These are phyloP conservation scores for Pseudococcus longispinus DNA, from an alignment of 2,888 invertebrate genomes.

Conservation along the genomic window DNA sequence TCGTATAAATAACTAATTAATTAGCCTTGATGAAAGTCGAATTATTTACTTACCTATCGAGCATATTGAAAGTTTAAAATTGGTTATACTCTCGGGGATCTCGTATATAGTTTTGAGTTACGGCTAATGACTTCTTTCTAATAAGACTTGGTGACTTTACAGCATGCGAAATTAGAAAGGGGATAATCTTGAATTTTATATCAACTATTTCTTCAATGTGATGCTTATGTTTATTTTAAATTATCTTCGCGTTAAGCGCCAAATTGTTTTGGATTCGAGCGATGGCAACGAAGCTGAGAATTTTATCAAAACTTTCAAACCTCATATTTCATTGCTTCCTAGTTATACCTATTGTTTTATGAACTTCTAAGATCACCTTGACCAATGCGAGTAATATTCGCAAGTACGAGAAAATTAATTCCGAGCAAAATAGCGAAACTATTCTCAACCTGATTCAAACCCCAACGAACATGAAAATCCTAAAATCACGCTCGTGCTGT, in stretches of 20 bases:
- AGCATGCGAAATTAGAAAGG: slow-evolving; percentile 27
- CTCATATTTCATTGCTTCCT: not conserved
- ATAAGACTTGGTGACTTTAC: slow-evolving; percentile 19
- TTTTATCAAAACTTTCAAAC: not conserved
- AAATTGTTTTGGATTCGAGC: not conserved
- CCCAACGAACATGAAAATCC: not conserved
- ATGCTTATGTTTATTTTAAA: slow-evolving; percentile 13
- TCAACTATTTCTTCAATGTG: not conserved
- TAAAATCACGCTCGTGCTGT: not conserved
- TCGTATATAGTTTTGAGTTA: slow-evolving; percentile 16
- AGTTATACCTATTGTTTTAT: too few relatives aligned
- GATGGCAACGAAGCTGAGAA: too few relatives aligned
- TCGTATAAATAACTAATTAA: slow-evolving; percentile 44
- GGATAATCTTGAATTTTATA: slow-evolving; percentile 44
- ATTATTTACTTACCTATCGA: slow-evolving; percentile 37
- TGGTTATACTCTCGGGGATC: slow-evolving; percentile 22
- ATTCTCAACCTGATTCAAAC: not conserved
- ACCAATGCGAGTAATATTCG: not conserved
- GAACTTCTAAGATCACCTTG: not conserved
- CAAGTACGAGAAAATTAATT: not conserved
- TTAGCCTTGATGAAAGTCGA: slow-evolving; percentile 39
- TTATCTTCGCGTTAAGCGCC: not conserved
- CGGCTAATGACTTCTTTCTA: slow-evolving; percentile 21
- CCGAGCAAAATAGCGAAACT: not conserved
- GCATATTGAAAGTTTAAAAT: slow-evolving; percentile 40